These are phyloP conservation scores for Nasua narica DNA, from an alignment of 2,797 vertebrate species.

Conservation along the genomic window DNA sequence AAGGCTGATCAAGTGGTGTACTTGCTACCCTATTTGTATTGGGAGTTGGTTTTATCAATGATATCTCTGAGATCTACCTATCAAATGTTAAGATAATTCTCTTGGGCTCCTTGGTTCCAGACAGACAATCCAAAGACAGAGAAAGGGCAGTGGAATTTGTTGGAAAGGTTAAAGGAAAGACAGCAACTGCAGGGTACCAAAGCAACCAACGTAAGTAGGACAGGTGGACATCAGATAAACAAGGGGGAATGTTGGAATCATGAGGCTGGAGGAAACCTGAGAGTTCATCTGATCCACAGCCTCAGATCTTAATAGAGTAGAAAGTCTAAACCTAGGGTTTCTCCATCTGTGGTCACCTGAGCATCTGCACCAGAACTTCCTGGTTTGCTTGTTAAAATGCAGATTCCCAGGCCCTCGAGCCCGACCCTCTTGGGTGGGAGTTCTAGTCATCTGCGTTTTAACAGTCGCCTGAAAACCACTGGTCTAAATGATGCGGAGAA, in stretches of 20 bases:
- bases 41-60: neutral
- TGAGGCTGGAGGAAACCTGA: constrained; percentile 25
- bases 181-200: neutral
- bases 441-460: neutral
- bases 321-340: neutral
- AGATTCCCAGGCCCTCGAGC: neutral
- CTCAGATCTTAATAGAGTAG: neutral
- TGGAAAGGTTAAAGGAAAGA: constrained; percentile 51
- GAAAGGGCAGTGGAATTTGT: neutral
- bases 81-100: constrained; percentile 35
- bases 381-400: neutral
- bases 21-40: neutral
- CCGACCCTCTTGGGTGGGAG: neutral
- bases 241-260: neutral
- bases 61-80: constrained; percentile 23
- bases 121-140: neutral
- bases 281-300: neutral
- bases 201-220: neutral
- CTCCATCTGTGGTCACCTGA: neutral
- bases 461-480: neutral
- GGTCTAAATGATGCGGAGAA: neutral
- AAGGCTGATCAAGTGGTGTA: neutral
- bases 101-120: neutral
- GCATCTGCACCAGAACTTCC: neutral
- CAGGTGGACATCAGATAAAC: neutral